Conservation (phyloP, 2,888 invertebrate species). For the Drosophila rellima region DNA sequence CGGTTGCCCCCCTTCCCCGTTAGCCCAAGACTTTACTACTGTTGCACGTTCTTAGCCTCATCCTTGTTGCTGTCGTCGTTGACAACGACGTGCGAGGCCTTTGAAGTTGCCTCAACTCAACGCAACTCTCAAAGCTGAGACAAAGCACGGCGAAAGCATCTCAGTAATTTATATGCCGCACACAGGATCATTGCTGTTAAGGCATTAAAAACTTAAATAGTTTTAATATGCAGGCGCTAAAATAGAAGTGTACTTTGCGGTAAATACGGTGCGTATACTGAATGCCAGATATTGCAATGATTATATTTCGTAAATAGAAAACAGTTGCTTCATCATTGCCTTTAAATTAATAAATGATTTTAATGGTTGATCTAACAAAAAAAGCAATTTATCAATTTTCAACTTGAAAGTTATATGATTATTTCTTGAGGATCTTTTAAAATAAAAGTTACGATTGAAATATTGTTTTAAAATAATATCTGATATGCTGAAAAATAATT, state of each 20-base stretch:
- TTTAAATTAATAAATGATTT: no score
- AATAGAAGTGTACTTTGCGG: constrained; percentile 34
- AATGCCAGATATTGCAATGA: constrained; percentile 5
- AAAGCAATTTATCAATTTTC: no score
- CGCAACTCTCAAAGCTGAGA: constrained; percentile 14
- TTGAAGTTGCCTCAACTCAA: constrained; percentile 61
- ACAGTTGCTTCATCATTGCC: neutral
- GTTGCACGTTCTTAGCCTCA: constrained; percentile 56
- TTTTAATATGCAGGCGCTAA: constrained; percentile 72
- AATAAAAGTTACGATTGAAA: no score
- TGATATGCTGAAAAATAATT: no score
- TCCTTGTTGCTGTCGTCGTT: constrained; percentile 47
- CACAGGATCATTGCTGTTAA: constrained; percentile 77
- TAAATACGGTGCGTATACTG: constrained; percentile 50
- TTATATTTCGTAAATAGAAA: neutral
- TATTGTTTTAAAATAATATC: no score
- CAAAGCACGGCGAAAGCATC: constrained; percentile 21
- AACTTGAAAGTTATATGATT: no score
- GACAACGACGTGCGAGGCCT: constrained; percentile 69
- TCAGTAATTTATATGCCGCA: constrained; percentile 77
- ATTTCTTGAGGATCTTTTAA: no score
- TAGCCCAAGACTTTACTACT: neutral
- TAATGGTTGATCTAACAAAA: no score
- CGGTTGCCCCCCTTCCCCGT: neutral
- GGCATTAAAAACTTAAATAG: constrained; percentile 82